Base-by-base conservation (phyloP, 2,888 invertebrate genomes). In the Escarpia spicata region DNA sequence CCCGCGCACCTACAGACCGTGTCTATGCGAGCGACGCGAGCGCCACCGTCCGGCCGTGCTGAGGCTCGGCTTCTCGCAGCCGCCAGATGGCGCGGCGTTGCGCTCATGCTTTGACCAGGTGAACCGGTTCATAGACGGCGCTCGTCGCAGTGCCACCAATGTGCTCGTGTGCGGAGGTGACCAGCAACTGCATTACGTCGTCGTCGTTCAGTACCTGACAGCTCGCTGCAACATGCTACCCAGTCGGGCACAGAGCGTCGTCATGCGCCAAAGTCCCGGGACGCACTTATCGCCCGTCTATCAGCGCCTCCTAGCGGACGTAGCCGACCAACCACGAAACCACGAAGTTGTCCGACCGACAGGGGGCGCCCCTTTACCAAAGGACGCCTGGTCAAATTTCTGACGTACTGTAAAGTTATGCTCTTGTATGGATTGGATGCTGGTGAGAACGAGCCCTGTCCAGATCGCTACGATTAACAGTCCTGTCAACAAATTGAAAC, bases 21-120 rank as follows among this genome's bases (percentile, higher is more conserved):
- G 75, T 75, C 75, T 75, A 26, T 75, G 75, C 75, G 75, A 75
- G 75, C 75, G 75, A 75, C 75, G 75, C 75, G 75, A 75, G 75
- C 75, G 75, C 75, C 75, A 75, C 75, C 75, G 75, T 75, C 75
- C 75, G 75, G 75, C 75, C 75, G 75, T 75, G 26, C 75, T 75
- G 26, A 15, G 75, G 3, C 75, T 75, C 26, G 75, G 75, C 75
- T 75, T 75, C 75, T 75, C 75, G 75, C 75, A 75, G n/a, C 75
- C 75, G 75, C 75, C 26, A 75, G 75, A 75, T 4, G 75, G 75
- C 75, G 75, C 75, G 19, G 75, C 75, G 75, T 26, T 75, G 75
- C 75, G 75, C 75, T 75, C 75, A 26, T 75, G 75, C 75, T 75
- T 75, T 4, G 75, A 75, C 75, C 75, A 75, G 75, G 75, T 75